These are phyloP conservation scores for Baronia brevicornis DNA, from an alignment of 2,888 invertebrate genomes.

Conservation along the genomic window DNA sequence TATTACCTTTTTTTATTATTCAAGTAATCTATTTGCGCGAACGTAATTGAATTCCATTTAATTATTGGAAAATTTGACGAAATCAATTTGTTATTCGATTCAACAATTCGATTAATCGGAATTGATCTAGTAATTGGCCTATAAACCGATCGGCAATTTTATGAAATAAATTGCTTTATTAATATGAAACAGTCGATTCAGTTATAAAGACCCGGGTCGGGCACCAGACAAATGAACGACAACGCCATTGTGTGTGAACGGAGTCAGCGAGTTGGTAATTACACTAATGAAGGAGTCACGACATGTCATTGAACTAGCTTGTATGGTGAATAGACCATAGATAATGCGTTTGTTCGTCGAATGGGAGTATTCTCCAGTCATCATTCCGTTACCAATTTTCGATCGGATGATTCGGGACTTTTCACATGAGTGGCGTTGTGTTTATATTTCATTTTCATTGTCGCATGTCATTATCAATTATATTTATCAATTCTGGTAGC, in stretches of 20 bases:
- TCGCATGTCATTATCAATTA: too few species aligned
- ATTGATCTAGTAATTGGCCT: conserved; percentile 12
- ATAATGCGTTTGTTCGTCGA: conserved; percentile 16
- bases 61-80: conserved; percentile 7
- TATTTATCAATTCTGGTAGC: too few species aligned
- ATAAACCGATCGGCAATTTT: conserved; percentile 13
- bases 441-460: too few species aligned
- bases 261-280: conserved; percentile 16
- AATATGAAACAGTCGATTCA: conserved; percentile 12
- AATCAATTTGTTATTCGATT: conserved; percentile 16
- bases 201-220: too few species aligned
- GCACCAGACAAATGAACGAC: conserved; percentile 11
- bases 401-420: too few species aligned
- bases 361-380: too few species aligned
- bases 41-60: conserved; percentile 10
- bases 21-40: too few species aligned
- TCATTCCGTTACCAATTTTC: too few species aligned
- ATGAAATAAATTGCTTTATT: conserved; percentile 15
- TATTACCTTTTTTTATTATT: too few species aligned
- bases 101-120: conserved; percentile 14
- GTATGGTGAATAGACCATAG: conserved; percentile 14
- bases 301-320: conserved; percentile 21
- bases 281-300: conserved; percentile 20
- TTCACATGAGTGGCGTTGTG: too few species aligned
- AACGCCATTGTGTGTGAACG: conserved; percentile 15